Evolutionary conservation across 2,888 invertebrate species (phyloP), one percentile per base, ranked within the genome.

Genomic region (Andricus curvator): DNA sequence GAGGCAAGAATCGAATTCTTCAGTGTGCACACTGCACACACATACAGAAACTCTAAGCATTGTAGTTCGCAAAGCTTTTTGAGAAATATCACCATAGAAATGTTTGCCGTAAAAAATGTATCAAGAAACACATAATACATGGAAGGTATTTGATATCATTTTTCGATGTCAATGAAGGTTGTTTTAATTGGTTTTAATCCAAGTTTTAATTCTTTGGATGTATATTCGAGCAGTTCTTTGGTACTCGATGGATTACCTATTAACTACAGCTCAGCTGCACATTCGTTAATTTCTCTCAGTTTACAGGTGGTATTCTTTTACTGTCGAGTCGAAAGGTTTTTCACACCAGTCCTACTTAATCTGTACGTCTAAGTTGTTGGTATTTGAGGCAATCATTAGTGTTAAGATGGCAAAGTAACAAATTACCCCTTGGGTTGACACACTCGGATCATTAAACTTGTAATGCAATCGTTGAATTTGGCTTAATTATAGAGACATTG

Each of bases 391-490:
- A 77, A 79, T 82, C 82, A 77, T 82, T 80, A 78, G 78, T 66
- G 60, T 48, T 77, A 56, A 33, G 44, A 68, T 68, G 78, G 67
- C 79, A 77, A 51, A 82, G 81, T 84, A 82, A 84, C 82, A 85
- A 85, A 85, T 84, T 81, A 81, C 83, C 78, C 81, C 81, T 78
- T 84, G 80, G 82, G 76, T 80, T 79, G 80, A 66, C 66, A 68
- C 77, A 80, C 82, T 81, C 81, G 80, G 84, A 80, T 84, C 85
- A 83, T 86, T 86, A 85, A 88, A 84, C 84, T 37, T 83, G 82
- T 82, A 84, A 85, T 85, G 82, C 82, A 85, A 86, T 86, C 83
- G 83, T 81, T 80, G 82, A 86, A 85, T 84, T 83, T 85, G n/a
- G 9, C 4, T 56, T 4, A 11, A 9, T 11, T n/a, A 56, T n/a